Conservation (phyloP, 64 coral and sea anemone species). For the Stichodactyla helianthus region DNA sequence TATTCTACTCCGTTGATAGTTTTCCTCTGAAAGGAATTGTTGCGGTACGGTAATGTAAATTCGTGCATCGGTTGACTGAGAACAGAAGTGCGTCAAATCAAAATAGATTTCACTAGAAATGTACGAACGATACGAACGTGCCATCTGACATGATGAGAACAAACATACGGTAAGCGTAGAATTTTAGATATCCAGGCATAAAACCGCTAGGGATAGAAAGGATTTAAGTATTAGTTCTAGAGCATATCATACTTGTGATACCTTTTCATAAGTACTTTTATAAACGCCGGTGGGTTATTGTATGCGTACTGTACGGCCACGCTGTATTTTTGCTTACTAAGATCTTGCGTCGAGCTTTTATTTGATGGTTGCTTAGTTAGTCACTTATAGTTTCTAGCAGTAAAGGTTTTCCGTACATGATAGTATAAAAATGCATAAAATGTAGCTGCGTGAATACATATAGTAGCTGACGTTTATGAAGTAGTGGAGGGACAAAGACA, state of each 20-base stretch:
- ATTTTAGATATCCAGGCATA: not conserved
- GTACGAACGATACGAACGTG: conserved; percentile 11
- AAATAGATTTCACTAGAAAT: not conserved
- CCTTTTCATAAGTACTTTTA: not conserved
- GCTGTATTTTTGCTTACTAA: not conserved
- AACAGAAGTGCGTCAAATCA: not conserved
- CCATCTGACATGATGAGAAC: not conserved
- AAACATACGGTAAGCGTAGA: not conserved
- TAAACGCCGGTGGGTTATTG: not conserved
- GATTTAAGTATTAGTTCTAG: not conserved
- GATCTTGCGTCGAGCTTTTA: not conserved
- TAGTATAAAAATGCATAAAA: not conserved
- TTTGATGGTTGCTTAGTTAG: not conserved
- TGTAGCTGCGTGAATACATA: not conserved
- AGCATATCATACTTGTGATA: not conserved
- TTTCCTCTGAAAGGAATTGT: not conserved
- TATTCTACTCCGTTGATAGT: conserved; percentile 3
- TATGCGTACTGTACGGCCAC: not conserved
- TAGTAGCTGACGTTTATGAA: not conserved
- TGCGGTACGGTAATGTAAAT: conserved; percentile 5
- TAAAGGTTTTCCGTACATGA: not conserved
- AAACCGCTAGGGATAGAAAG: not conserved
- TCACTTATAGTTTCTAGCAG: not conserved
- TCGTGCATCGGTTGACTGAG: conserved; percentile 3
- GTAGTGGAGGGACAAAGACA: not conserved